Evolutionary conservation across 2,888 invertebrate species (phyloP).

Genomic region (Nymphalis polychloros): DNA sequence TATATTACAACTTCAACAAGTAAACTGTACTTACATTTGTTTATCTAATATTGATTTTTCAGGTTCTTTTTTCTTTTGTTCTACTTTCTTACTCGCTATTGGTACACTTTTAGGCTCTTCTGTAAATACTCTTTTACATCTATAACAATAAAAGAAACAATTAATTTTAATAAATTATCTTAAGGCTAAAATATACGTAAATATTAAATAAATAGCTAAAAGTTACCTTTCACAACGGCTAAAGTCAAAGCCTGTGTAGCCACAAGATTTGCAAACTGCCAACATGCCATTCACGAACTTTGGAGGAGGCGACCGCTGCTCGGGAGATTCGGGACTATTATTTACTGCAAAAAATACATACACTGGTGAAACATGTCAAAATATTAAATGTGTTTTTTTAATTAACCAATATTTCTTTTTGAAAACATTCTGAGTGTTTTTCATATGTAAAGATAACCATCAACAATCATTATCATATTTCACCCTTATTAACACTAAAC

Average conservation of each 20-base stretch:
- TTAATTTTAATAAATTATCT: background rate
- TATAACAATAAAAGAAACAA: conserved; percentile 37
- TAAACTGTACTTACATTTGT: conserved; percentile 54
- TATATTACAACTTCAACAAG: conserved; percentile 7
- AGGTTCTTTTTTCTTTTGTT: conserved; percentile 76
- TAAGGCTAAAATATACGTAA: no score
- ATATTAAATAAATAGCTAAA: no score
- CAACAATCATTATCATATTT: no score
- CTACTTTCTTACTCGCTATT: conserved; percentile 71
- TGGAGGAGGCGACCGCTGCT: conserved; percentile 82
- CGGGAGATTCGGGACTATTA: conserved; percentile 72
- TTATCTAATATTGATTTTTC: conserved; percentile 67
- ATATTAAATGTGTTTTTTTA: conserved; percentile 14
- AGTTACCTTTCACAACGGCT: conserved; percentile 86
- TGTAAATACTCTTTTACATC: conserved; percentile 86
- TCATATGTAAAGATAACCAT: no score
- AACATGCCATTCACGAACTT: conserved; percentile 86
- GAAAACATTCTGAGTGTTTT: no score
- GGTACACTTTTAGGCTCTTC: conserved; percentile 86
- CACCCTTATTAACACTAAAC: no score
- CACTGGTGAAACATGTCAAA: conserved; percentile 17
- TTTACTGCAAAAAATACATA: conserved; percentile 45
- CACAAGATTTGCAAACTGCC: conserved; percentile 91
- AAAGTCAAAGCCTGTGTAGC: conserved; percentile 89
- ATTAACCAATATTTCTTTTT: no score